These are phyloP conservation scores for Oreohelix idahoensis DNA, from an alignment of 1,140 invertebrate species.

Conservation along the genomic window DNA sequence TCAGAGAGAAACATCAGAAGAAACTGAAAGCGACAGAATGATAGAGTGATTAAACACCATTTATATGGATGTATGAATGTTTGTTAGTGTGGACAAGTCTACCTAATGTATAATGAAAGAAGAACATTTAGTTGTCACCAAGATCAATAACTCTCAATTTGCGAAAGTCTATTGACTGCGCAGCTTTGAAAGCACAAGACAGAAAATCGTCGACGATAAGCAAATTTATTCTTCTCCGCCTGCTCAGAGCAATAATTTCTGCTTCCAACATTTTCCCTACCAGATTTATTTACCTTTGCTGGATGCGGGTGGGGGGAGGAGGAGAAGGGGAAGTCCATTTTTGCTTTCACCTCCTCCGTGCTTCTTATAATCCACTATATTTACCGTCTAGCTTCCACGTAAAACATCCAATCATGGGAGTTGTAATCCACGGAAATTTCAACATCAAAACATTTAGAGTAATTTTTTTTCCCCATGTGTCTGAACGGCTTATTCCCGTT, in stretches of 20 bases:
- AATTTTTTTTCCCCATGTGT: too few species aligned
- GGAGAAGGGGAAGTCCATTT: neutral
- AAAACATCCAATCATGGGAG: too few species aligned
- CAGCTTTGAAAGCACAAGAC: neutral
- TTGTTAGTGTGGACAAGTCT: too few species aligned
- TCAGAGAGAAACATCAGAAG: too few species aligned
- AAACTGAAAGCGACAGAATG: too few species aligned
- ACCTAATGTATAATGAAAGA: neutral
- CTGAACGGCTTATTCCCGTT: too few species aligned
- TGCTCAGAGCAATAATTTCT: neutral
- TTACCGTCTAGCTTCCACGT: neutral
- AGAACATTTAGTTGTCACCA: neutral
- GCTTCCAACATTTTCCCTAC: neutral
- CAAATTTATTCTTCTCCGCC: neutral
- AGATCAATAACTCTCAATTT: slow-evolving; percentile 15
- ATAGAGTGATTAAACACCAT: too few species aligned
- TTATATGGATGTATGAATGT: too few species aligned
- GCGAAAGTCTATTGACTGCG: neutral
- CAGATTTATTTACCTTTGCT: too few species aligned
- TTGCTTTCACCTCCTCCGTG: neutral
- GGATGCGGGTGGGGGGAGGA: too few species aligned
- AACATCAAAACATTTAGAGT: too few species aligned
- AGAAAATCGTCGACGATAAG: neutral
- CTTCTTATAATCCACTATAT: neutral
- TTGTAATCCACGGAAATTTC: too few species aligned